Base-by-base conservation (phyloP, 2,888 invertebrate species). In the Itoplectis maculator region DNA sequence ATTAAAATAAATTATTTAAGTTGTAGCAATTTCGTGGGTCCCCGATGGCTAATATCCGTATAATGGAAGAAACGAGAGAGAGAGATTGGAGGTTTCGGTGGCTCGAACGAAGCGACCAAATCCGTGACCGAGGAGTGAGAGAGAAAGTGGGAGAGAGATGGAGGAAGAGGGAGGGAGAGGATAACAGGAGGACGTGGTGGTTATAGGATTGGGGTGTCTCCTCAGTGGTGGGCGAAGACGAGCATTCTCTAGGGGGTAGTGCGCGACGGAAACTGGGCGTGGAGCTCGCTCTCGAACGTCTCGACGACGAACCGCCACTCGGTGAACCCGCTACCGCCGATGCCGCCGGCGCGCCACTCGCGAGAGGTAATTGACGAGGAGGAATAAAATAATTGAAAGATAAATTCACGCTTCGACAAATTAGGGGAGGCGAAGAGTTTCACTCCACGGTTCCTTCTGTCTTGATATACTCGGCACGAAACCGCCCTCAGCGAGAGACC, bases 1-100 rank as follows among this genome's bases (percentile, higher is more conserved):
- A 90, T 91, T 91, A 89, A 90, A 92, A 92, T 91, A 92, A 92
- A 92, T 92, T 92, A 92, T 92, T 92, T 89, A 91, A 92, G 91
- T 91, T 89, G 91, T 88, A 89, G 91, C 90, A 92, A 92, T 92
- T 92, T 89, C 91, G 91, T 87, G 91, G 89, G 88, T 91, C 90
- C 89, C 91, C 88, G 89, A 91, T 91, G 92, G 92, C 92, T 92
- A 92, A 92, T 92, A 92, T 91, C 90, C 87, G 90, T 90, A 90
- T 92, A 92, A 92, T 92, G 90, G 90, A 88, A 90, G 86, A 90
- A 90, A 85, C 65, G 84, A 73, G 84, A 84, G 84, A 73, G 77
- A 47, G 75, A 68, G 80, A 42, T 65, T 63, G 42, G 77, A 81
- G 68, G 82, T 78, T 69, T 63, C 45, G 81, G 65, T 66, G 63